These are phyloP conservation scores for Drosophila tripunctata DNA, from an alignment of 2,888 invertebrate species.

Conservation along the genomic window DNA sequence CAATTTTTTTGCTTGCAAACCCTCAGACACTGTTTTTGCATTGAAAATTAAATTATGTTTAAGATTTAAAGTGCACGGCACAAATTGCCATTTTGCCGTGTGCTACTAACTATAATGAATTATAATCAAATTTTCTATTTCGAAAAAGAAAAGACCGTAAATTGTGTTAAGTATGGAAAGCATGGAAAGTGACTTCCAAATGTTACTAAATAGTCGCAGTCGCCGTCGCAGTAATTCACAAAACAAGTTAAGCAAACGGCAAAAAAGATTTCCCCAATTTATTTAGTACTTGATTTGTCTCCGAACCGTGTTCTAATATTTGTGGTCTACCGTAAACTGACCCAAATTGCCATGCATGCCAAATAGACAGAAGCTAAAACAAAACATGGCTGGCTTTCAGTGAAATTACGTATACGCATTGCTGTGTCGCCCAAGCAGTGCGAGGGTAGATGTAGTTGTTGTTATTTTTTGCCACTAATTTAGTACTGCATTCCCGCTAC, in stretches of 20 bases:
- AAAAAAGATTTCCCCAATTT: conserved; percentile 14
- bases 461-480: conserved; percentile 55
- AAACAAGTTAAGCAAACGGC: conserved; percentile 3
- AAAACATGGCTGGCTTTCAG: conserved; percentile 39
- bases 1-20: conserved; percentile 5
- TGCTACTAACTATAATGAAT: conserved; percentile 54
- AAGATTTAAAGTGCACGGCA: conserved; percentile 65
- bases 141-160: conserved; percentile 9
- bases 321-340: conserved; percentile 24
- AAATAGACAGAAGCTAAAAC: conserved; percentile 27
- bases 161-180: conserved; percentile 10
- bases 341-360: conserved; percentile 39
- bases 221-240: background rate
- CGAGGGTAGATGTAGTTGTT: conserved; percentile 20
- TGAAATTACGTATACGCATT: conserved; percentile 65
- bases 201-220: background rate
- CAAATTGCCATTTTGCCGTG: conserved; percentile 40
- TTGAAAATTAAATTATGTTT: conserved; percentile 68
- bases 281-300: conserved; percentile 13
- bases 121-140: conserved; percentile 44
- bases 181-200: conserved; percentile 12
- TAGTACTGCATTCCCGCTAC: conserved; percentile 27
- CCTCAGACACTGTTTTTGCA: conserved; percentile 50
- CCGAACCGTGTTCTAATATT: conserved; percentile 22
- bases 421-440: conserved; percentile 29